Conservation (phyloP, 1,140 invertebrate species). For the Lepidurus packardi region DNA sequence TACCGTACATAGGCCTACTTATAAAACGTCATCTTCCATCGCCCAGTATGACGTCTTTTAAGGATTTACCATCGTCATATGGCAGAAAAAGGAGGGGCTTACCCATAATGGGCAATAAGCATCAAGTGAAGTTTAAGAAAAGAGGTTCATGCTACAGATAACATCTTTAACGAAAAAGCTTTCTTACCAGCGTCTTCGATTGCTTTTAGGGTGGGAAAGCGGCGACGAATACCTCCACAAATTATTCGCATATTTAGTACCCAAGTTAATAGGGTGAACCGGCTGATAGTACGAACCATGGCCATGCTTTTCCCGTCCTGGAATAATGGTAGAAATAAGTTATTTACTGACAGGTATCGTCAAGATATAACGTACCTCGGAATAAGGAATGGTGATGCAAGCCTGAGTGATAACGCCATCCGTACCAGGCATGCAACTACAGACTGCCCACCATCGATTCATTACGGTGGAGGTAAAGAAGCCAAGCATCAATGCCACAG, state of each 20-base stretch:
- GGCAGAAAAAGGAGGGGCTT: too few relatives aligned
- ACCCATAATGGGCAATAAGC: too few relatives aligned
- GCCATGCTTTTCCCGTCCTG: neutral
- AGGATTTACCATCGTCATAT: too few relatives aligned
- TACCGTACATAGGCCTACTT: too few relatives aligned
- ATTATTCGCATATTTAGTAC: conserved; percentile 10
- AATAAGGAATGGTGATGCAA: neutral
- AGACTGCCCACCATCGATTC: conserved; percentile 33
- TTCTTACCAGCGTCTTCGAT: conserved; percentile 25
- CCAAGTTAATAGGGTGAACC: conserved; percentile 16
- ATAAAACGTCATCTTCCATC: too few relatives aligned
- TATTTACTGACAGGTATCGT: neutral
- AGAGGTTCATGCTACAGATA: too few relatives aligned
- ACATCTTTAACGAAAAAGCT: too few relatives aligned
- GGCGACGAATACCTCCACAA: conserved; percentile 17
- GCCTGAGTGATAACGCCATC: conserved; percentile 31
- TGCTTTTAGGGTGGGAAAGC: conserved; percentile 27
- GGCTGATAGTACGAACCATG: conserved; percentile 19
- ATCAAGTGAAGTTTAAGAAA: too few relatives aligned
- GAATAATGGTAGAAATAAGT: neutral
- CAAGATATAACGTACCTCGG: neutral
- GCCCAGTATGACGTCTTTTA: too few relatives aligned
- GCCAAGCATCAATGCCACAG: conserved; percentile 31
- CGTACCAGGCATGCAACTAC: conserved; percentile 29
- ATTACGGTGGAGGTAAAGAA: conserved; percentile 30